Evolutionary conservation across 2,888 invertebrate genomes (phyloP), one percentile per base, ranked within the genome.

Genomic region (Dolichomitus sp.): DNA sequence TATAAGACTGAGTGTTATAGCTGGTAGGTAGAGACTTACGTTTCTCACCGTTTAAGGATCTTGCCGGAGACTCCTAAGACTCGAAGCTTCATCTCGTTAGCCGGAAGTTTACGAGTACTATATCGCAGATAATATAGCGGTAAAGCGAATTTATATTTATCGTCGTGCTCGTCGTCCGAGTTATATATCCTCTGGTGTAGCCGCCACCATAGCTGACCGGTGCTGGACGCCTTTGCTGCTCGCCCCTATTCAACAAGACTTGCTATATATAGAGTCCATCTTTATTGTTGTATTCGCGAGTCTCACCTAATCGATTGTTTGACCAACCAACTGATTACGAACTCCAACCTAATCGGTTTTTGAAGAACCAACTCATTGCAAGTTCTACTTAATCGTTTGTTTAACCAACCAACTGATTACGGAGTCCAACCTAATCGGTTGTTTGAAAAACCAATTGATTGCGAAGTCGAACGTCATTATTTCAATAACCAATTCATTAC

Each of bases 41-140:
- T 81, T 86, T 83, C 83, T 76, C 74, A 70, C 85, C 85, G 84
- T 86, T 84, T 86, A 86, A 80, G 84, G 85, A 77, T 68, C 68
- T 61, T 27, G 66, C 69, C 78, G 33, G 63, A 72, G 69, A 37
- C 37, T 19, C 11, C 61, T 11, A 37, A 37, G 19, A 75, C 81
- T 63, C 83, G 42, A 23, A 77, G 83, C 79, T 81, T 80, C 81
- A 80, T 83, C 88, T 88, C 88, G 87, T 88, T 88, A 88, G 87
- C 59, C 63, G 86, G 83, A 87, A 87, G 84, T 88, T 89, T 89
- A 89, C 86, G 89, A 85, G 79, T 83, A 48, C 84, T 70, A 77
- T 83, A 84, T 84, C 84, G 68, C 75, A 74, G 85, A 86, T 87
- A 88, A 88, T 88, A 84, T 85, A 86, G 85, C 82, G 82, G 82